Percentiles rank a stretch among this genome's conserved stretches.
Evolutionary conservation across 2,888 invertebrate genomes (phyloP).

Genomic region (Drosophila limbata): DNA sequence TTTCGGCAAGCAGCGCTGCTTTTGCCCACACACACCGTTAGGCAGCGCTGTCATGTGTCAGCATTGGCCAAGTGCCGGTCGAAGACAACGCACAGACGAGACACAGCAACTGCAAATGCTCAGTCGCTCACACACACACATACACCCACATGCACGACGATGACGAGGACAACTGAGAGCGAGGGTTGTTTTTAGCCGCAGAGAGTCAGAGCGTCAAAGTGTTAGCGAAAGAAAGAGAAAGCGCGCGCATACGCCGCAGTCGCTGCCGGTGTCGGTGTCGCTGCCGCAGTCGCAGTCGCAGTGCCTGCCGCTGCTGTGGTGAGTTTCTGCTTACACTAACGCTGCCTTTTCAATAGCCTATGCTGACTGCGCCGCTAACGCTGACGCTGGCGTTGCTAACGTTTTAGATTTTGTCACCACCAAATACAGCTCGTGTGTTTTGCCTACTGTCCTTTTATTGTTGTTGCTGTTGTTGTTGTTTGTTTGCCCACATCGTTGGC

Average conservation of each 20-base stretch:
- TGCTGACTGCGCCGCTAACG: slow-evolving; percentile 34
- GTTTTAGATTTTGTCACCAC: slow-evolving; percentile 57
- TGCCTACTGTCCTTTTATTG: slow-evolving; percentile 23
- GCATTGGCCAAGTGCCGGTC: slow-evolving; percentile 61
- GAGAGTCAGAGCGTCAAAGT: slow-evolving; percentile 1
- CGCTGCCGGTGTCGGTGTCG: slow-evolving; percentile 29
- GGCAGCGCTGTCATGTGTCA: slow-evolving; percentile 48
- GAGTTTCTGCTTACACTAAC: slow-evolving; percentile 40
- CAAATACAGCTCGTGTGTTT: slow-evolving; percentile 21
- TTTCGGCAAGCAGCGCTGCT: slow-evolving; percentile 3
- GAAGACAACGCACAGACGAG: slow-evolving; percentile 51
- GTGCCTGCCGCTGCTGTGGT: slow-evolving; percentile 53
- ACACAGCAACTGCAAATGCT: slow-evolving; percentile 28
- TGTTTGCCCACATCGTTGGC: slow-evolving; percentile 50
- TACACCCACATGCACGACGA: slow-evolving; percentile 7
- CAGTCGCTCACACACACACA: slow-evolving; percentile 22
- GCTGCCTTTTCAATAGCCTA: background rate
- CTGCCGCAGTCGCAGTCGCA: slow-evolving; percentile 13
- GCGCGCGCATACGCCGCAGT: slow-evolving; percentile 36
- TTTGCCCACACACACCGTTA: background rate
- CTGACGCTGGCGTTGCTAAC: slow-evolving; percentile 40
- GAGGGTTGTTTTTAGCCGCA: slow-evolving; percentile 49
- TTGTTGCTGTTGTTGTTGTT: slow-evolving; percentile 13
- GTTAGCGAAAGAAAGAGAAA: slow-evolving; percentile 20
- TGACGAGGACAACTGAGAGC: slow-evolving; percentile 17